Evolutionary conservation across 2,797 vertebrate genomes (phyloP).

Genomic region (Gobionotothen gibberifrons): DNA sequence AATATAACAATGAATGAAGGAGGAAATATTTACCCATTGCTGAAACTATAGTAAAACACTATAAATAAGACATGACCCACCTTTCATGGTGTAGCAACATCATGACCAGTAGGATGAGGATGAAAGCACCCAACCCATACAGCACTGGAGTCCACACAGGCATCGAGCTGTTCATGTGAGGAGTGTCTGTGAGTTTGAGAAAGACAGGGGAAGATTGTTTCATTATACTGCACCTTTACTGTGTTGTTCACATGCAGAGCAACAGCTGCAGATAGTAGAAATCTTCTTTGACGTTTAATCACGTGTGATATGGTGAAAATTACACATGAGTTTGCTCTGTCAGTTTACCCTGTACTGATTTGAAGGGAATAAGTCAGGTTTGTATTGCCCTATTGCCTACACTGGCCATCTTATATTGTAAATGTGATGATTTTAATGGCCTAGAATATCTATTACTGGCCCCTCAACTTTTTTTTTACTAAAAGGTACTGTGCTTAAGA

Average conservation of each 20-base stretch:
- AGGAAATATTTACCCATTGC: neutral
- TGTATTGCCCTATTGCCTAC: no score
- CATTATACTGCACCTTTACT: neutral
- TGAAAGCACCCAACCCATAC: slow-evolving; percentile 38
- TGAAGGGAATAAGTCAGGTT: no score
- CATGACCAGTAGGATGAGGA: slow-evolving; percentile 62
- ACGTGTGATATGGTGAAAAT: neutral
- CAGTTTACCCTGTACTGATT: no score
- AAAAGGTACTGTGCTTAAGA: no score
- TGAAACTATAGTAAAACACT: neutral
- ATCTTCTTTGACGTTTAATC: neutral
- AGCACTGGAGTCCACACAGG: slow-evolving; percentile 46
- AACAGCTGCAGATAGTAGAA: neutral
- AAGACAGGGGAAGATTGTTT: neutral
- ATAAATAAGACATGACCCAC: slow-evolving; percentile 51
- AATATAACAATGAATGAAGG: rapidly evolving
- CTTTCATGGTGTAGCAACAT: slow-evolving; percentile 77
- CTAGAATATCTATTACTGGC: no score
- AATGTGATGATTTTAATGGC: no score
- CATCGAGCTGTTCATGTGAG: neutral
- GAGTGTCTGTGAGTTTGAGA: slow-evolving; percentile 16
- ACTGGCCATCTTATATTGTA: no score
- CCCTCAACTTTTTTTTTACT: neutral
- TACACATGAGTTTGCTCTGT: neutral
- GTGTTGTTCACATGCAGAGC: neutral